Evolutionary conservation across 2,797 vertebrate genomes (phyloP).

Genomic region (Spinibarbus caldwelli): DNA sequence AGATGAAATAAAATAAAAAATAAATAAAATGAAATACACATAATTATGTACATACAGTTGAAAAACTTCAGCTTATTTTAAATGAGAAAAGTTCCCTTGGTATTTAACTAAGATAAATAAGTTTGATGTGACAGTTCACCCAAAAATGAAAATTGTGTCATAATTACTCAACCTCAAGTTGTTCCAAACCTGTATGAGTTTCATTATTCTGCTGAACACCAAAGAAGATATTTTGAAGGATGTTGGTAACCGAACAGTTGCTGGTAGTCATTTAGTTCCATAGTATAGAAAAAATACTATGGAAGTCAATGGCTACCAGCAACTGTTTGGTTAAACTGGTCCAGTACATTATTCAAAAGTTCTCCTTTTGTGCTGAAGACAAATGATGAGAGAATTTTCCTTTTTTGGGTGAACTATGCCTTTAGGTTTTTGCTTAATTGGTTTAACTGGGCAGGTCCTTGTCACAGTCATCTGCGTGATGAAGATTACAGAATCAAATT

Average conservation of each 20-base stretch:
- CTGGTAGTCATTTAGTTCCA: no score
- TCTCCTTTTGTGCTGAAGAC: not conserved
- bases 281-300: no score
- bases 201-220: not conserved
- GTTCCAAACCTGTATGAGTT: not conserved
- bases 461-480: not conserved
- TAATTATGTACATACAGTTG: not conserved
- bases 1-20: no score
- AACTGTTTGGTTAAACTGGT: not conserved
- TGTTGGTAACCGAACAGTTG: no score
- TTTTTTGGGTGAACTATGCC: not conserved
- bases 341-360: not conserved
- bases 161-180: not conserved
- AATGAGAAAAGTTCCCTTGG: not conserved
- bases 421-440: not conserved
- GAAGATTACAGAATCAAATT: constrained; percentile 14
- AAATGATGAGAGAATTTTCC: not conserved
- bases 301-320: not conserved
- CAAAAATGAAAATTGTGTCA: not conserved
- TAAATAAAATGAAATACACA: not conserved
- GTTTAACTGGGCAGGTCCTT: not conserved
- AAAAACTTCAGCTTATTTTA: not conserved
- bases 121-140: not conserved
- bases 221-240: no score
- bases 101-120: not conserved